Conservation (phyloP, 2,797 vertebrate genomes). For the Aselliscus stoliczkanus region DNA sequence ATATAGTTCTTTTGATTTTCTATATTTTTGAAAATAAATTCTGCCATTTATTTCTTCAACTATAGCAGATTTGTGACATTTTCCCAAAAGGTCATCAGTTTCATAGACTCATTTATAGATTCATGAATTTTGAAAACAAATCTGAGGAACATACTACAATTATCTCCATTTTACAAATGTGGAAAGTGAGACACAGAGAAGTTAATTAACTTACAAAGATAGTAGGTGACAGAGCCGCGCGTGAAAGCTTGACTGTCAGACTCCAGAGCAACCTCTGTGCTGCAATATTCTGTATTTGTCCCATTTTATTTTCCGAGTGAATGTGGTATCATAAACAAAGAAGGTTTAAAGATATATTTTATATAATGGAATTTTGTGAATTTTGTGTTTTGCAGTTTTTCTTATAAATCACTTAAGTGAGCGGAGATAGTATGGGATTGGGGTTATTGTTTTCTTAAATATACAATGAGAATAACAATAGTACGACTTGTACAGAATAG, state of each 20-base stretch:
- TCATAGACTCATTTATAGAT: neutral
- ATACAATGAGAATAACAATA: neutral
- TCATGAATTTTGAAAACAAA: neutral
- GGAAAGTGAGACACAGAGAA: neutral
- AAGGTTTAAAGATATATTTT: neutral
- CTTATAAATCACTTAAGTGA: neutral
- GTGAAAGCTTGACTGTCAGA: neutral
- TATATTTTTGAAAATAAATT: neutral
- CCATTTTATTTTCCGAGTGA: neutral
- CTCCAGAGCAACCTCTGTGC: neutral
- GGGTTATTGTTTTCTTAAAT: neutral
- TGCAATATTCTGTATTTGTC: neutral
- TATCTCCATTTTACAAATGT: neutral
- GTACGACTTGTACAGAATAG: neutral
- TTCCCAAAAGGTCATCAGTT: neutral
- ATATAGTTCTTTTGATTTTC: neutral
- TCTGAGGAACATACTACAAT: neutral
- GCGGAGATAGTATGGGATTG: neutral
- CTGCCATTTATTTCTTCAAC: neutral
- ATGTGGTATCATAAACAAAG: neutral
- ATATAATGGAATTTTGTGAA: neutral
- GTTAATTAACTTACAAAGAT: neutral
- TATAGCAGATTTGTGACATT: neutral
- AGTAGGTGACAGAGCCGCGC: neutral
- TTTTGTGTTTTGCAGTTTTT: neutral